Evolutionary conservation across 2,888 invertebrate genomes (phyloP).

Genomic region (Mycogona germanica): DNA sequence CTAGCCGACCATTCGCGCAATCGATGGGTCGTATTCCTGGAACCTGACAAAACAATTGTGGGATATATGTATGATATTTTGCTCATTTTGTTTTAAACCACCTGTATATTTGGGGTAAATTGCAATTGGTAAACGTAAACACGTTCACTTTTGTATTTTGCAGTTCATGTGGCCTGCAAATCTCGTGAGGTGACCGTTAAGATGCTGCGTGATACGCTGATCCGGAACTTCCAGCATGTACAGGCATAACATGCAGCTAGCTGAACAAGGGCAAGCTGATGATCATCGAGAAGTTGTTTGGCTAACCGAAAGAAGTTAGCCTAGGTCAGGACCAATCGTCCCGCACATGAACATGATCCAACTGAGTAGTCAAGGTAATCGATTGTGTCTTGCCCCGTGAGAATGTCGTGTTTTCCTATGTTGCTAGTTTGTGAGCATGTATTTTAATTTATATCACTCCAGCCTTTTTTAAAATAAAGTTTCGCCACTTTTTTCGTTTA

Average conservation of each 20-base stretch:
- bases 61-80: too few species aligned
- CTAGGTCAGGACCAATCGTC: slow-evolving; percentile 94
- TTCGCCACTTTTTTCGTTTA: background rate
- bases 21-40: too few species aligned
- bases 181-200: slow-evolving; percentile 85
- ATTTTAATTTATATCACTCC: background rate
- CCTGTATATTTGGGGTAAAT: too few species aligned
- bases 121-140: too few species aligned
- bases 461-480: background rate
- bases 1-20: too few species aligned
- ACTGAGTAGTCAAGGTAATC: slow-evolving; percentile 54
- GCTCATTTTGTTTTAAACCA: too few species aligned
- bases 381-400: background rate
- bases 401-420: too few species aligned
- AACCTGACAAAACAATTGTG: too few species aligned
- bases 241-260: slow-evolving; percentile 83
- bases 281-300: slow-evolving; percentile 99
- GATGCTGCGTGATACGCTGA: slow-evolving; percentile 83
- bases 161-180: slow-evolving; percentile 36
- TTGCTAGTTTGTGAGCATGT: background rate
- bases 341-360: slow-evolving; percentile 99
- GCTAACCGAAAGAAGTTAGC: slow-evolving; percentile 95
- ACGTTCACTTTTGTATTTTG: too few species aligned
- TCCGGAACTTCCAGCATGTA: slow-evolving; percentile 89
- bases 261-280: slow-evolving; percentile 45